Base-by-base conservation (phyloP, 2,888 invertebrate genomes). In the Drosophila nigricruria region DNA sequence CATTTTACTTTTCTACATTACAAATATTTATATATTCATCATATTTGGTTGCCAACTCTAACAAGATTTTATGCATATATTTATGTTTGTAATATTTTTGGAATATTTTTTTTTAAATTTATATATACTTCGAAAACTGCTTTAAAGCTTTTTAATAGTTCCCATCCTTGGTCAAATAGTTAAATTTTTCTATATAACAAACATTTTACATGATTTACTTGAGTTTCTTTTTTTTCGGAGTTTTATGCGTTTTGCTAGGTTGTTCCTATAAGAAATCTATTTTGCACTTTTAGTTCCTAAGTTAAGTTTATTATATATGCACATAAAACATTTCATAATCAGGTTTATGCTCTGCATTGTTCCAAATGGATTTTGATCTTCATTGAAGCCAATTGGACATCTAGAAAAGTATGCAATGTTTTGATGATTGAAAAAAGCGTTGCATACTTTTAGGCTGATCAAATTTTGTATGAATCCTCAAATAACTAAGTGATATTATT, bases 391-490 rank as follows among this genome's bases (percentile, higher is more conserved):
- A 70, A 53, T 23, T 71, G 25, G 20, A 14, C 1, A 0, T 20
- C 3, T 27, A 23, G 1, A 49, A 73, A 73, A 69, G 74, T 74
- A 74, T 69, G 69, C 74, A 16, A 32, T 27, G 6, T 4, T 40
- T 49, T 38, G 3, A n/a, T 1, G 2, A 2, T 20, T 14, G 0
- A 8, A 34, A 14, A 71, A 74, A 58, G 3, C 5, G 10, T 54
- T 73, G 77, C 75, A 77, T 79, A 79, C 79, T 79, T 79, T 77
- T 60, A 66, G 77, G 75, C 62, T 3, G 30, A 2, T 0, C 0
- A 0, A 38, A 0, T 25, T 42, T 23, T 47, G 5, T 18, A 2
- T 32, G n/a, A n/a, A 10, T 16, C 1, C 6, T 20, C 5, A 1
- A 20, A 14, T 10, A 42, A 42, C 2, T 18, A 18, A 40, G 1